Conservation (phyloP, 2,797 vertebrate species). For the Potorous gilbertii region DNA sequence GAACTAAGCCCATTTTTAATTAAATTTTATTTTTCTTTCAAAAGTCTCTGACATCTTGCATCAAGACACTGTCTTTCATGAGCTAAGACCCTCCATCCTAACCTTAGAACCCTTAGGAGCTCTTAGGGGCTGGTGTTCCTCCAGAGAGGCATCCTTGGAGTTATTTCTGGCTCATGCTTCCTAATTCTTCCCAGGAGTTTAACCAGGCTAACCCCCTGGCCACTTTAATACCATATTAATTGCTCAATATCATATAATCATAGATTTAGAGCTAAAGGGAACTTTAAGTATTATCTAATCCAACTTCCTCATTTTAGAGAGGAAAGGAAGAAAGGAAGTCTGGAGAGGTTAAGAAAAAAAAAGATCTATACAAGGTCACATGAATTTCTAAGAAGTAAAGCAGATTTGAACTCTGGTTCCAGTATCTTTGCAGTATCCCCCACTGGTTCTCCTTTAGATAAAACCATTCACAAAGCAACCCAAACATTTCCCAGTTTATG, state of each 20-base stretch:
- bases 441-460: not conserved
- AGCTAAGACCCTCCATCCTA: not conserved
- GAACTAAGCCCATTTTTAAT: not conserved
- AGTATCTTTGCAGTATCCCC: not conserved
- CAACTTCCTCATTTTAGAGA: not conserved
- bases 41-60: not conserved
- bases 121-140: not conserved
- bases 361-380: not conserved
- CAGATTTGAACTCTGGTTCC: not conserved
- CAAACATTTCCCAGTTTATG: not conserved
- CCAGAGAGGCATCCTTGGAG: not conserved
- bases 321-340: not conserved
- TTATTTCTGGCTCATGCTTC: not conserved
- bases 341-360: not conserved
- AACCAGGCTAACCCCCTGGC: not conserved
- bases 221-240: not conserved
- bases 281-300: not conserved
- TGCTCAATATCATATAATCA: not conserved
- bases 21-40: not conserved
- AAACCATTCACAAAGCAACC: not conserved
- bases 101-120: not conserved
- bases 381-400: not conserved
- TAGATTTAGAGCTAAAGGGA: not conserved
- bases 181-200: not conserved
- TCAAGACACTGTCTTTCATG: not conserved